Percentiles rank a stretch among this genome's conserved stretches.
These are phyloP conservation scores for Pedetes capensis DNA, from an alignment of 2,113 vertebrate genomes.

Conservation along the genomic window DNA sequence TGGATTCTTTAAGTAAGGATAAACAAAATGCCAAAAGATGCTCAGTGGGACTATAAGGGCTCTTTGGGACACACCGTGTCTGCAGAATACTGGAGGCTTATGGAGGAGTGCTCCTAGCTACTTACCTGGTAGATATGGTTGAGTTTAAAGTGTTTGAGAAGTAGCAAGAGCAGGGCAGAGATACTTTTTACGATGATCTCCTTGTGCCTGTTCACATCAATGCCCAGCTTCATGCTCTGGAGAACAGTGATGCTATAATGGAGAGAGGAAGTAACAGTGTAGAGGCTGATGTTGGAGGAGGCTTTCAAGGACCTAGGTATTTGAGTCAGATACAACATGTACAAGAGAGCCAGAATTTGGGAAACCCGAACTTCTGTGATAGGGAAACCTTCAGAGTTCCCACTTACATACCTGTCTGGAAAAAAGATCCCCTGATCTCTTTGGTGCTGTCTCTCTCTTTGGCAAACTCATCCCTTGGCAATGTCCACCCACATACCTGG, in stretches of 20 bases:
- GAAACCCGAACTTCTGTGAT: background rate
- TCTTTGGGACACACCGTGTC: background rate
- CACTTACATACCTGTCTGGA: background rate
- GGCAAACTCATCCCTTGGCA: background rate
- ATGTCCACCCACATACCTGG: background rate
- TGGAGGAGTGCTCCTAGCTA: background rate
- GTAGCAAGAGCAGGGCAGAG: slow-evolving; percentile 91
- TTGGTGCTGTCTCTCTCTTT: background rate
- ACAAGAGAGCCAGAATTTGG: background rate
- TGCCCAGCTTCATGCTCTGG: slow-evolving; percentile 98
- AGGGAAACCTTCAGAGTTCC: background rate
- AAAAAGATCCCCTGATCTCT: background rate
- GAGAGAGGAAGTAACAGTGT: background rate
- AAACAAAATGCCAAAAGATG: background rate
- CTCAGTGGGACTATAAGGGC: background rate
- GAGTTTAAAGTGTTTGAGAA: slow-evolving; percentile 97
- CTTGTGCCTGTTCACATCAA: slow-evolving; percentile 97
- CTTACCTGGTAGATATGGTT: slow-evolving; percentile 97
- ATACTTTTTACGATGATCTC: slow-evolving; percentile 98
- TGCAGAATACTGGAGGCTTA: background rate
- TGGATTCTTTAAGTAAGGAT: background rate
- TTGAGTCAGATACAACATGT: background rate
- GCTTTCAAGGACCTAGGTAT: background rate
- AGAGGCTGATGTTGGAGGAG: background rate
- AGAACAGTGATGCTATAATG: slow-evolving; percentile 92